phyloP scores from a whole-genome alignment of 1,140 invertebrate genomes.

The Papilio polytes region DNA sequence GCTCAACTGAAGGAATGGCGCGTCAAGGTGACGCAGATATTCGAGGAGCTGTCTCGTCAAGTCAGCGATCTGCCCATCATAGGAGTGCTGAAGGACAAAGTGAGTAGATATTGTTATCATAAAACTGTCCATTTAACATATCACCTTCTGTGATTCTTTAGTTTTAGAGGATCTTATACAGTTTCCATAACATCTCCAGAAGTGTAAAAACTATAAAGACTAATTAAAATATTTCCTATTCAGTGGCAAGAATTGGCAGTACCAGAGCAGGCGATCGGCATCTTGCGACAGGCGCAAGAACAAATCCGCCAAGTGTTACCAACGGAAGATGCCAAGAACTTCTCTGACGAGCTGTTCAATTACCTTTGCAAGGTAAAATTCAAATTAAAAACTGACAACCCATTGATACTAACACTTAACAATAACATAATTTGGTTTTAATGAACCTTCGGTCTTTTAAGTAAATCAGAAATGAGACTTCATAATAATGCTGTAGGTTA shows the following conservation, averaged over 20 bases:
- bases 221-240: constrained; percentile 18
- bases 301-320: constrained; percentile 83
- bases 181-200: neutral
- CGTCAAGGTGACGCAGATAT: constrained; percentile 80
- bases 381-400: neutral
- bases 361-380: constrained; percentile 86
- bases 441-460: too few relatives aligned
- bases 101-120: constrained; percentile 44
- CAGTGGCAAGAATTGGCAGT: constrained; percentile 78
- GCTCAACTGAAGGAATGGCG: constrained; percentile 77
- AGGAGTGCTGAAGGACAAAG: constrained; percentile 83
- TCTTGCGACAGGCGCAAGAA: constrained; percentile 81
- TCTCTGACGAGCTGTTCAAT: constrained; percentile 80
- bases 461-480: too few relatives aligned
- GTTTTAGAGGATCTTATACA: neutral
- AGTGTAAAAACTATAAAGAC: neutral
- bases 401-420: neutral
- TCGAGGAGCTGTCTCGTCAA: constrained; percentile 78
- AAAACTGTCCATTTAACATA: neutral
- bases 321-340: constrained; percentile 84
- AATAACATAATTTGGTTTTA: too few relatives aligned
- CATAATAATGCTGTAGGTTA: neutral
- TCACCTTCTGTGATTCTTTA: neutral
- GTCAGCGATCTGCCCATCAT: constrained; percentile 85
- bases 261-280: constrained; percentile 78